Percentiles rank a stretch among this genome's conserved stretches.
These are phyloP conservation scores for Amazona vittata DNA, from an alignment of 2,113 vertebrate species.

Conservation along the genomic window DNA sequence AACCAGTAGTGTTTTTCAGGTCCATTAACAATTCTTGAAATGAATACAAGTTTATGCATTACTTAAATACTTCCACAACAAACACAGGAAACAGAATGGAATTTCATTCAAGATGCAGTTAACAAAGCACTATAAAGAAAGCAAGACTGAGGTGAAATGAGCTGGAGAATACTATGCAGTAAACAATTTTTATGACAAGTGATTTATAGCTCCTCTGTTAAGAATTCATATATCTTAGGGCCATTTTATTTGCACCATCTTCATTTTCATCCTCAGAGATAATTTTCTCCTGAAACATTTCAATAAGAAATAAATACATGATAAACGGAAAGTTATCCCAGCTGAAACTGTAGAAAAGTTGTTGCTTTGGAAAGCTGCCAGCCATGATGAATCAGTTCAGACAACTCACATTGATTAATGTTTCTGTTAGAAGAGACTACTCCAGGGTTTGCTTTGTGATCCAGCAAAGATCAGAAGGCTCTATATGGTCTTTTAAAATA, in stretches of 20 bases:
- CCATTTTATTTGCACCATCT: not conserved
- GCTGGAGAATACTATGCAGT: not conserved
- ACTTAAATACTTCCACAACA: not conserved
- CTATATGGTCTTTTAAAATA: not conserved
- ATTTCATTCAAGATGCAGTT: not conserved
- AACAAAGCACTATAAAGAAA: not conserved
- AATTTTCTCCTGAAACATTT: not conserved
- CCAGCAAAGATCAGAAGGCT: constrained; percentile 16
- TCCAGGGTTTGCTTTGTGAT: not conserved
- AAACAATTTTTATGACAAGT: not conserved
- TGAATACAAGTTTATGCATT: not conserved
- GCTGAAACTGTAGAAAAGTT: constrained; percentile 2
- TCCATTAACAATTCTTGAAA: not conserved
- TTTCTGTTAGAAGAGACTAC: not conserved
- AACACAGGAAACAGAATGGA: not conserved
- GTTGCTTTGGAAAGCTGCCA: not conserved
- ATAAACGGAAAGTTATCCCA: not conserved
- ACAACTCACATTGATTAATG: not conserved
- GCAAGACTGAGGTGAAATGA: not conserved
- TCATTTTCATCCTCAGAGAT: not conserved
- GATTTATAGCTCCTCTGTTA: not conserved
- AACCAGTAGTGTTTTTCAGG: not conserved
- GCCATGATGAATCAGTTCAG: not conserved
- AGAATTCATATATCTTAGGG: not conserved
- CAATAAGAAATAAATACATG: not conserved